Conservation (phyloP, 2,797 vertebrate species). For the Cyclopterus lumpus region DNA sequence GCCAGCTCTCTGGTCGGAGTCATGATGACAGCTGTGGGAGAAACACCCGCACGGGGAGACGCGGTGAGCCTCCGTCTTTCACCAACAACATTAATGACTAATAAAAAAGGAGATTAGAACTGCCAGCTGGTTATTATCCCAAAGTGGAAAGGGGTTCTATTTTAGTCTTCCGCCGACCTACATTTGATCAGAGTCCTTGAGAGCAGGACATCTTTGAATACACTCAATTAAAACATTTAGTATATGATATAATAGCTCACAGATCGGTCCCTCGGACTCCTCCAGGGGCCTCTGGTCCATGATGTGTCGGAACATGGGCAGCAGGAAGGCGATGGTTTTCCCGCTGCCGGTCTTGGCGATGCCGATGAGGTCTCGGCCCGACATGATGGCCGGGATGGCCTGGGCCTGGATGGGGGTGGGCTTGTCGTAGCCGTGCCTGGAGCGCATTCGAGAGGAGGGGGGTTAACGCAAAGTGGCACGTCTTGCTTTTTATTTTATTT, state of each 20-base stretch:
- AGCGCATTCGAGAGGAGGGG: background rate
- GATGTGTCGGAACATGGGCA: slow-evolving; percentile 99
- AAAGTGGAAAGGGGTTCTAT: background rate
- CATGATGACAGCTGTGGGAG: slow-evolving; percentile 92
- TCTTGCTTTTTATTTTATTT: no score
- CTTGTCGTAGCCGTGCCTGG: slow-evolving; percentile 95
- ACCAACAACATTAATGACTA: no score
- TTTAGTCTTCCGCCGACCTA: slow-evolving; percentile 17
- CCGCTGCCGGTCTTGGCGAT: slow-evolving; percentile 99
- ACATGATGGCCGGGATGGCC: slow-evolving; percentile 98
- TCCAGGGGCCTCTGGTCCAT: slow-evolving; percentile 97
- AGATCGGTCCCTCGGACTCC: slow-evolving; percentile 95
- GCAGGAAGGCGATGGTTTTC: slow-evolving; percentile 97
- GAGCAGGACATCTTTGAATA: background rate
- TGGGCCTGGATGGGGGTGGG: slow-evolving; percentile 97
- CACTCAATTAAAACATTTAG: no score
- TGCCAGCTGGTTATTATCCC: background rate
- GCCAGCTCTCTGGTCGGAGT: slow-evolving; percentile 97
- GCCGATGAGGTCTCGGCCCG: slow-evolving; percentile 95
- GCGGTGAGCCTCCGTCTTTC: no score
- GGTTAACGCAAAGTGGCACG: no score
- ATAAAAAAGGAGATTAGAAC: background rate
- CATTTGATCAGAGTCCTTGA: background rate
- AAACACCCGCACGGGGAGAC: no score
- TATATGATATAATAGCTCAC: slow-evolving; percentile 76